phyloP scores from a whole-genome alignment of 2,797 vertebrate species.

The Triplophysa bombifrons region DNA sequence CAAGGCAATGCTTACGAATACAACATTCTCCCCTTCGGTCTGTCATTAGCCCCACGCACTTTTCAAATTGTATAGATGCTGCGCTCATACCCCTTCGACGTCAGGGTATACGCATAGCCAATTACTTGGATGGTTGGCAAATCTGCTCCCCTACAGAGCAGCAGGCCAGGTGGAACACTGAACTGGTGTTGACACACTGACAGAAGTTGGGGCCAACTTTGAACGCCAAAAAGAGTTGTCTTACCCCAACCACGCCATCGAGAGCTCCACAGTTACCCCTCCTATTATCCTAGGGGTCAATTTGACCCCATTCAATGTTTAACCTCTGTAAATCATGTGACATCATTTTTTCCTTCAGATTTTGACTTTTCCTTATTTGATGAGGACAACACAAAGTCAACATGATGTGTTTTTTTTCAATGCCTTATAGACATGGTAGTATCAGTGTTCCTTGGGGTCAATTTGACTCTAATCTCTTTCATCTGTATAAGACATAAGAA shows the following conservation, averaged over 20 bases:
- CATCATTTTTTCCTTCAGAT: too few relatives aligned
- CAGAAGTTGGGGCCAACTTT: neutral
- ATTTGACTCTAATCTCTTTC: too few relatives aligned
- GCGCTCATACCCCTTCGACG: neutral
- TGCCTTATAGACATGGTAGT: too few relatives aligned
- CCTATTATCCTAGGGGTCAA: too few relatives aligned
- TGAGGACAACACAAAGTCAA: too few relatives aligned
- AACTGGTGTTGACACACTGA: neutral
- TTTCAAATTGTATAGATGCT: neutral
- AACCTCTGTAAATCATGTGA: too few relatives aligned
- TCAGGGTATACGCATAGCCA: neutral
- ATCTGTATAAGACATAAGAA: too few relatives aligned
- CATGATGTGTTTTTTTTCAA: too few relatives aligned
- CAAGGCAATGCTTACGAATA: neutral
- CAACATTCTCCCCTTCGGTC: neutral
- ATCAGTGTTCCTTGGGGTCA: too few relatives aligned
- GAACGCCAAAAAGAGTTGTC: neutral
- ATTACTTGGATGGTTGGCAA: neutral
- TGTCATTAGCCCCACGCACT: neutral
- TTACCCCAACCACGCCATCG: neutral
- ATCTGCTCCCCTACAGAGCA: neutral
- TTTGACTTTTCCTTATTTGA: too few relatives aligned
- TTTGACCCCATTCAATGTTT: too few relatives aligned
- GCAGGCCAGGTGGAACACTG: neutral
- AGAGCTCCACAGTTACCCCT: too few relatives aligned